Evolutionary conservation across 2,113 vertebrate genomes (phyloP).

Genomic region (Salminus brasiliensis): DNA sequence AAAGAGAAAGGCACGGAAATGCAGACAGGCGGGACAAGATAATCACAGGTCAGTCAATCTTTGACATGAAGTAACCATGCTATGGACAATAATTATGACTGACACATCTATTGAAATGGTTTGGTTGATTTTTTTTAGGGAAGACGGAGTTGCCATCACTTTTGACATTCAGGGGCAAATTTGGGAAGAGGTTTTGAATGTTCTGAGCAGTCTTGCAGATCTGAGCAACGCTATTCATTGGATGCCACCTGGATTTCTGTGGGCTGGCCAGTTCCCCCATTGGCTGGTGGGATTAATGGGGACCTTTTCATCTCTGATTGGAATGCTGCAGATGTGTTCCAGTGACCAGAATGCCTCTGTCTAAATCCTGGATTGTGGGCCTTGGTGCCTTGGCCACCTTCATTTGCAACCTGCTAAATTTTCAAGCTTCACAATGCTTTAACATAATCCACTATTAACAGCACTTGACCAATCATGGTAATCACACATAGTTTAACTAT

Average conservation of each 20-base stretch:
- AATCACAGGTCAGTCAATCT: slow-evolving; percentile 58
- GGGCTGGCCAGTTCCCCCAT: slow-evolving; percentile 85
- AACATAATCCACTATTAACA: not conserved
- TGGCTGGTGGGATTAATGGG: slow-evolving; percentile 95
- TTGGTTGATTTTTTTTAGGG: slow-evolving; percentile 2
- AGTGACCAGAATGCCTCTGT: slow-evolving; percentile 50
- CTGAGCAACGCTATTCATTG: slow-evolving; percentile 90
- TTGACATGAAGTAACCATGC: not conserved
- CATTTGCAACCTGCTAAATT: not conserved
- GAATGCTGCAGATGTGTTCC: slow-evolving; percentile 77
- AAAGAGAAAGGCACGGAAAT: slow-evolving; percentile 63
- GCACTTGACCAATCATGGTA: not conserved
- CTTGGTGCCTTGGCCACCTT: not conserved
- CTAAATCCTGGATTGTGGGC: slow-evolving; percentile 8
- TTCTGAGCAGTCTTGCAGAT: slow-evolving; percentile 81
- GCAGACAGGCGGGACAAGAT: slow-evolving; percentile 22
- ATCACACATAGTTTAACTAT: not conserved
- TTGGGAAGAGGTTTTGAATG: slow-evolving; percentile 72
- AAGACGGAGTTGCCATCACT: not conserved
- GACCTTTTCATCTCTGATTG: slow-evolving; percentile 86
- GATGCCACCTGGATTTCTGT: slow-evolving; percentile 90
- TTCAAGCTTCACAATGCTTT: not conserved
- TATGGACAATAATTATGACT: not conserved
- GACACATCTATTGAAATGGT: not conserved
- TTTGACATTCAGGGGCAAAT: slow-evolving; percentile 62